These are phyloP conservation scores for Thermophis baileyi DNA, from an alignment of 2,113 vertebrate genomes.

Conservation along the genomic window DNA sequence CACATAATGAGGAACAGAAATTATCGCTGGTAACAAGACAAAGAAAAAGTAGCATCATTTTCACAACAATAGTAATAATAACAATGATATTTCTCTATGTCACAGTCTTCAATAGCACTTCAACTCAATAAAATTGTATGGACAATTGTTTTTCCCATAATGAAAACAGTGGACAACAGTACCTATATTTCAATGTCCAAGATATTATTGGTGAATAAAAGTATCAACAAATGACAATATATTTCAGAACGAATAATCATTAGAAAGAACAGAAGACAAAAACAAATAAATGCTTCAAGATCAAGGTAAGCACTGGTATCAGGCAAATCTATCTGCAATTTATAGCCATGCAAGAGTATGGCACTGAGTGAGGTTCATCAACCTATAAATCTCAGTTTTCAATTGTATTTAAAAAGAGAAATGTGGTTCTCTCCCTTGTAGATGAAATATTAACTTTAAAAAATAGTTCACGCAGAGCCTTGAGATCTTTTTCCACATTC, in stretches of 20 bases:
- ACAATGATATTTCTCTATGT: not conserved
- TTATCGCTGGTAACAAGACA: not conserved
- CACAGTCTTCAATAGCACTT: not conserved
- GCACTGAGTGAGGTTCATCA: not conserved
- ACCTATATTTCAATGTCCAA: fast-evolving
- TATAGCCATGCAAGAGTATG: not conserved
- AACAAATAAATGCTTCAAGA: not conserved
- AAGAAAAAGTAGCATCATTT: not conserved
- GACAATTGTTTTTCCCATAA: not conserved
- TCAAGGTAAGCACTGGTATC: not conserved
- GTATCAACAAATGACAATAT: not conserved
- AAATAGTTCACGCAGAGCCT: not conserved
- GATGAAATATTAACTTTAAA: not conserved
- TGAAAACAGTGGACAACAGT: not conserved
- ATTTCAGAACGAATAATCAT: not conserved
- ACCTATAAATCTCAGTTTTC: not conserved
- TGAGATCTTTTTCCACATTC: not conserved
- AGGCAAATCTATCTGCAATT: not conserved
- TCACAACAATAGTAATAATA: not conserved
- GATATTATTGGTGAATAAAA: not conserved
- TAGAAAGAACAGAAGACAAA: constrained; percentile 11
- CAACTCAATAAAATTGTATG: not conserved
- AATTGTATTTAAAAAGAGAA: not conserved
- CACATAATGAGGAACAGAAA: not conserved
- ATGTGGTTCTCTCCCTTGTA: not conserved